These are phyloP conservation scores for Crypturellus tataupa DNA, from an alignment of 2,797 vertebrate species.

Conservation along the genomic window DNA sequence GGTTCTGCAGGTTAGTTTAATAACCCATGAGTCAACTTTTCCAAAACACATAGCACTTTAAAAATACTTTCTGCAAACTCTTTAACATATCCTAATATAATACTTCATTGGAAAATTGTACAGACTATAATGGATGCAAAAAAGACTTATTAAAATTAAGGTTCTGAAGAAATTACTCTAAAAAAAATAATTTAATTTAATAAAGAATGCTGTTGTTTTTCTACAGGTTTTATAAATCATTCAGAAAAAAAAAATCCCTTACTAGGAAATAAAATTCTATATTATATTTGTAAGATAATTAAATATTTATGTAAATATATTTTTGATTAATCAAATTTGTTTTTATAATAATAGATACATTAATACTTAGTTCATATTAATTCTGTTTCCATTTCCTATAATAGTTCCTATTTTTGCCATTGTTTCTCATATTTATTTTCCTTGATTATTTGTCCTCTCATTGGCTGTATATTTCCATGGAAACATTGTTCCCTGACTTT, in stretches of 20 bases:
- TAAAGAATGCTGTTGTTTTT: neutral
- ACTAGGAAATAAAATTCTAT: neutral
- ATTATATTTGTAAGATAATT: rapidly evolving
- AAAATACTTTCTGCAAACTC: neutral
- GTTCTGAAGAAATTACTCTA: neutral
- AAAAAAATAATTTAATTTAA: neutral
- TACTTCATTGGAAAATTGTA: neutral
- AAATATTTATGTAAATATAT: neutral
- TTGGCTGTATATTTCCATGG: neutral
- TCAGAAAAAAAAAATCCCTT: neutral
- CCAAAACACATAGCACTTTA: neutral
- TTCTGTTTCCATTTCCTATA: neutral
- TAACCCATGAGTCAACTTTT: neutral
- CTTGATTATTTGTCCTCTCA: neutral
- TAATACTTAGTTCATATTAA: neutral
- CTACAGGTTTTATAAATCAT: neutral
- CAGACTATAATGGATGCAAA: neutral
- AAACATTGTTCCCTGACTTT: neutral
- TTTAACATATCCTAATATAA: neutral
- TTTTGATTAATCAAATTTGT: neutral
- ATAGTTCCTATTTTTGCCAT: neutral
- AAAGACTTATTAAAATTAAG: neutral
- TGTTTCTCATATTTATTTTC: neutral
- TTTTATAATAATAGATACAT: neutral
- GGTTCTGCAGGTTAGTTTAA: neutral